Conservation (phyloP, 2,797 vertebrate species). For the Sebastes trivittatus region DNA sequence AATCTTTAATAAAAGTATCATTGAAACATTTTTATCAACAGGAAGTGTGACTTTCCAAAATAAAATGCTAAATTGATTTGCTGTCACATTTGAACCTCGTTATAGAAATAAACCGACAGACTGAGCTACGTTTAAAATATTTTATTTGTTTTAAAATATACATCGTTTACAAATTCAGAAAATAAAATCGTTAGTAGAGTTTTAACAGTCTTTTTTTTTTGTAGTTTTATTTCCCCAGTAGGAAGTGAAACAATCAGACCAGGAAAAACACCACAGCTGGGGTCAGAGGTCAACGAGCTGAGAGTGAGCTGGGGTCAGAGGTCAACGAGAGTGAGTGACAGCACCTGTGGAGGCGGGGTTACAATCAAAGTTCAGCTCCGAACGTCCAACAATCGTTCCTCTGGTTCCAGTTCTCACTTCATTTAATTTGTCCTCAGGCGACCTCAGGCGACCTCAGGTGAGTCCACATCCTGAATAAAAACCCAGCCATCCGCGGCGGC, state of each 20-base stretch:
- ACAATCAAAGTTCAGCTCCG: conserved; percentile 15
- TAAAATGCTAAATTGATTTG: not conserved
- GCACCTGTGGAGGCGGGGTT: conserved; percentile 27
- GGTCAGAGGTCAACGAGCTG: conserved; percentile 33
- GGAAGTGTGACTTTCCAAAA: not conserved
- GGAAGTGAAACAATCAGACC: conserved; percentile 49
- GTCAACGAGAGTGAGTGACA: conserved; percentile 12
- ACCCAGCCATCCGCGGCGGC: not conserved
- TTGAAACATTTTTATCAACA: not conserved
- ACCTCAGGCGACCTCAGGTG: not conserved
- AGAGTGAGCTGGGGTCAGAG: conserved; percentile 20
- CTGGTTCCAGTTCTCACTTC: not conserved
- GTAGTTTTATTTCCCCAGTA: conserved; percentile 52
- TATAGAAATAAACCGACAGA: not conserved
- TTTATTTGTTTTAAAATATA: conserved; percentile 97
- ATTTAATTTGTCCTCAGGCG: not conserved
- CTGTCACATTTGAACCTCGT: not conserved
- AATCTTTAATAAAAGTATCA: too few species aligned
- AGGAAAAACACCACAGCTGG: not conserved
- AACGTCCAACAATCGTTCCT: not conserved
- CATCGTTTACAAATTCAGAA: conserved; percentile 92
- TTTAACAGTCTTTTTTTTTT: conserved; percentile 87
- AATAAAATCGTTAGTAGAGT: conserved; percentile 87
- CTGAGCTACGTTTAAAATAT: conserved; percentile 91
- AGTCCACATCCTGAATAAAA: not conserved